These are phyloP conservation scores for Sparus aurata DNA, from an alignment of 2,797 vertebrate genomes.

Conservation along the genomic window DNA sequence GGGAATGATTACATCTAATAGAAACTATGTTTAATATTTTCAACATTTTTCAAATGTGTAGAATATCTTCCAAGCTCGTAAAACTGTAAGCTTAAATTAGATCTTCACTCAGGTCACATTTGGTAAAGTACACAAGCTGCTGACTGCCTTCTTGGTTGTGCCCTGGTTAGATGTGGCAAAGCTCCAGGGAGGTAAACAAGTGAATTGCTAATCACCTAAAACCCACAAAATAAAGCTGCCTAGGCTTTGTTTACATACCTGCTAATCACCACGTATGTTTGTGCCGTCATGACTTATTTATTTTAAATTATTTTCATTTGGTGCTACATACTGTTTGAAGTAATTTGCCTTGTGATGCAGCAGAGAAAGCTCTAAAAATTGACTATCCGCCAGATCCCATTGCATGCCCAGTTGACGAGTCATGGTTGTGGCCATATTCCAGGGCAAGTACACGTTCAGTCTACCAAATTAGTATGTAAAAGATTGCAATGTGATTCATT, in stretches of 20 bases:
- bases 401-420: too few species aligned
- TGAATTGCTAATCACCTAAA: constrained; percentile 30
- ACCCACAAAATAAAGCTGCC: constrained; percentile 28
- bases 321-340: too few species aligned
- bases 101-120: constrained; percentile 13
- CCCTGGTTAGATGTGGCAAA: not conserved
- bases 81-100: constrained; percentile 7
- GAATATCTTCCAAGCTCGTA: constrained; percentile 4
- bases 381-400: too few species aligned
- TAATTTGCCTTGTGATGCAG: too few species aligned
- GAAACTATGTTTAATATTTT: constrained; percentile 6
- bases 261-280: not conserved
- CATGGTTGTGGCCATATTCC: too few species aligned
- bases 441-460: too few species aligned
- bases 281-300: too few species aligned
- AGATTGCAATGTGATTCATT: too few species aligned
- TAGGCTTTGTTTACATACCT: constrained; percentile 15
- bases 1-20: not conserved
- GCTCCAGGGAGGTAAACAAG: constrained; percentile 28
- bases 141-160: constrained; percentile 9
- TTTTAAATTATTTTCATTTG: too few species aligned
- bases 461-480: too few species aligned
- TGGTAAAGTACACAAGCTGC: not conserved
- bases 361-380: too few species aligned
- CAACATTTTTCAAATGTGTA: not conserved